Percentiles rank a stretch among this genome's conserved stretches.
Evolutionary conservation across 1,140 invertebrate species (phyloP).

Genomic region (Drosophila mauritiana): DNA sequence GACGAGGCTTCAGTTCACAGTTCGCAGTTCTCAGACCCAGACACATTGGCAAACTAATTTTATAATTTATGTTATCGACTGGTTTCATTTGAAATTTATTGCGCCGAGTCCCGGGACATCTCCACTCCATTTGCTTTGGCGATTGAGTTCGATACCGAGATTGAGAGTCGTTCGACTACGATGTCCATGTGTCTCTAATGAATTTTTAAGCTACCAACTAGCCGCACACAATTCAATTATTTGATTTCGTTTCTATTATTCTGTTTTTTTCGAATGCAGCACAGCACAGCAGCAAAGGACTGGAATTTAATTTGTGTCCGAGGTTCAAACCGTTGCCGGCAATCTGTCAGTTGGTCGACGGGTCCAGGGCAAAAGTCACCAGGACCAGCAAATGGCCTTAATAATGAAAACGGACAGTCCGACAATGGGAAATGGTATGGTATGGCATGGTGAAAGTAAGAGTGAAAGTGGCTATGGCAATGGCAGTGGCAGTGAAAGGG

Average conservation of each 20-base stretch:
- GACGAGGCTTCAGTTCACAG: conserved; percentile 10
- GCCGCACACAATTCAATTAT: conserved; percentile 62
- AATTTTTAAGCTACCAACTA: conserved; percentile 58
- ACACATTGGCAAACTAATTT: conserved; percentile 60
- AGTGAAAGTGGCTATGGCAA: conserved; percentile 5
- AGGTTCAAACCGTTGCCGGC: conserved; percentile 48
- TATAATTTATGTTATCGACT: conserved; percentile 66
- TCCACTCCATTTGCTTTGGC: conserved; percentile 26
- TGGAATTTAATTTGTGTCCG: conserved; percentile 63
- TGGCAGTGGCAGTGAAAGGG: conserved; percentile 5
- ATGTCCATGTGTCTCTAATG: conserved; percentile 51
- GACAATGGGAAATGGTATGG: neutral
- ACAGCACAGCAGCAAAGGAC: conserved; percentile 8
- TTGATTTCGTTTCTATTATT: conserved; percentile 47
- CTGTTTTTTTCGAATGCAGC: conserved; percentile 7
- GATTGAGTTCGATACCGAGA: conserved; percentile 34
- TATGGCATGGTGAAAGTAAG: conserved; percentile 2
- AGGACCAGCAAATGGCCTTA: conserved; percentile 50
- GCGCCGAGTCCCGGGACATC: conserved; percentile 3
- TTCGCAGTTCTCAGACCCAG: neutral
- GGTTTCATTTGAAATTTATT: conserved; percentile 61
- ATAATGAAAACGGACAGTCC: conserved; percentile 60
- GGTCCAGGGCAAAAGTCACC: conserved; percentile 42
- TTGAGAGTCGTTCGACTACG: conserved; percentile 6
- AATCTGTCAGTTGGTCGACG: conserved; percentile 50